phyloP scores from a whole-genome alignment of 2,888 invertebrate species.

The Drosophila nigritarsus region DNA sequence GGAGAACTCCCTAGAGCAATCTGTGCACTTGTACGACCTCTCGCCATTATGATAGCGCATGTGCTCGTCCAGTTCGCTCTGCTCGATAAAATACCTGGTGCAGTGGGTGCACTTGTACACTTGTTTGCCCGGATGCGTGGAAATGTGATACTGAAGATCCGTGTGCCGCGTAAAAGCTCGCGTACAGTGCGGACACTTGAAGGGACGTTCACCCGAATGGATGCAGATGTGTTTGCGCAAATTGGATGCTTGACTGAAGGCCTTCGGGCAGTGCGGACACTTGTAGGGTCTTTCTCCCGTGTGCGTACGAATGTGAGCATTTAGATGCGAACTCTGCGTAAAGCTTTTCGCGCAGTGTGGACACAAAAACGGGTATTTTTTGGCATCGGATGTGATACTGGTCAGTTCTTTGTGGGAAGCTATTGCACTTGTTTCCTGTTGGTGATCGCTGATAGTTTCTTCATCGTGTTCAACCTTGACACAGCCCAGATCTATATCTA shows the following conservation, averaged over 20 bases:
- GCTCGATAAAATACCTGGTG: slow-evolving; percentile 46
- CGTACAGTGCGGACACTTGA: slow-evolving; percentile 45
- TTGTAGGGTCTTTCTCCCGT: slow-evolving; percentile 39
- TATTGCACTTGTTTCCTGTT: not conserved
- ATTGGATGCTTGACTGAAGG: slow-evolving; percentile 47
- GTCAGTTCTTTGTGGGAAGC: not conserved
- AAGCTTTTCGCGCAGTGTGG: slow-evolving; percentile 34
- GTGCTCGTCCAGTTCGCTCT: slow-evolving; percentile 36
- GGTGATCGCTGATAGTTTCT: too few species aligned
- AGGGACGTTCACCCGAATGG: slow-evolving; percentile 48
- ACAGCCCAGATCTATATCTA: slow-evolving; percentile 28
- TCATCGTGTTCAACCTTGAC: slow-evolving; percentile 32
- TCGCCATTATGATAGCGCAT: slow-evolving; percentile 42
- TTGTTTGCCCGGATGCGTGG: slow-evolving; percentile 46
- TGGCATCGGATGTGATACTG: not conserved
- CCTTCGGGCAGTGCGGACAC: slow-evolving; percentile 36
- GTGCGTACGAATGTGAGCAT: slow-evolving; percentile 42
- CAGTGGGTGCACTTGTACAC: slow-evolving; percentile 42
- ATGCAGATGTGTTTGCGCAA: slow-evolving; percentile 44
- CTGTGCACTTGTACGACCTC: slow-evolving; percentile 29
- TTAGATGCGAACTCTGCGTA: slow-evolving; percentile 36
- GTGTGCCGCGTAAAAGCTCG: slow-evolving; percentile 37
- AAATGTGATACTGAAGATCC: slow-evolving; percentile 46
- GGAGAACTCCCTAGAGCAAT: slow-evolving; percentile 29
- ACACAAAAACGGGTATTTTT: slow-evolving; percentile 29